Conservation (phyloP, 2,113 vertebrate genomes). For the Tinamus guttatus region DNA sequence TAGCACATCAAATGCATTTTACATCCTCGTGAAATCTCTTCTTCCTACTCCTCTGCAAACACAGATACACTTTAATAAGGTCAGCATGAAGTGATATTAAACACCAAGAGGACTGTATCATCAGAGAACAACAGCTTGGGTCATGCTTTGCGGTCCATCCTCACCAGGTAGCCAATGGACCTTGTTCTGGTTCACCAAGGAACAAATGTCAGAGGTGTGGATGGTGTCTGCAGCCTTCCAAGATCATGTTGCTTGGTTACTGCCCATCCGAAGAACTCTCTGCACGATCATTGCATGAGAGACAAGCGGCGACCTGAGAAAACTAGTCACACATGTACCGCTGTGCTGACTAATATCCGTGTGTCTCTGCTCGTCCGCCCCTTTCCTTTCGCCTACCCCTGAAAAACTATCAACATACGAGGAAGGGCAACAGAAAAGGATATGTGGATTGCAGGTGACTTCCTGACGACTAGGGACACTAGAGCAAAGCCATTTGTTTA, state of each 20-base stretch:
- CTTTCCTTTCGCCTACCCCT: not conserved
- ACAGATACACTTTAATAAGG: not conserved
- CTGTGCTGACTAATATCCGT: not conserved
- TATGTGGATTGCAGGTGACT: constrained; percentile 11
- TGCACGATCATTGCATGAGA: not conserved
- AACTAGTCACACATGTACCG: constrained; percentile 26
- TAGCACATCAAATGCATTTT: constrained; percentile 36
- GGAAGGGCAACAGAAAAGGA: not conserved
- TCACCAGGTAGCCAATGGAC: not conserved
- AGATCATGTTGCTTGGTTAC: not conserved
- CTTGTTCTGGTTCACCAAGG: not conserved
- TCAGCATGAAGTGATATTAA: not conserved
- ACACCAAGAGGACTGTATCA: not conserved
- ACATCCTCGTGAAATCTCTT: not conserved
- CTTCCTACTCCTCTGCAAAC: not conserved
- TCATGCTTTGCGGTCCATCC: not conserved
- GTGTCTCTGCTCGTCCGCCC: constrained; percentile 3
- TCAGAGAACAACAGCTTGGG: not conserved
- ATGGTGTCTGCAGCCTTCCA: not conserved
- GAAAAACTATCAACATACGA: constrained; percentile 37
- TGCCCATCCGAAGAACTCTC: not conserved
- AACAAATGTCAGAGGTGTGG: not conserved
- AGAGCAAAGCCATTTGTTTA: not conserved
- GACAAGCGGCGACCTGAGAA: constrained; percentile 39
- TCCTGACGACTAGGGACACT: not conserved